These are phyloP conservation scores for Periophthalmus modestus DNA, from an alignment of 2,113 vertebrate species.

Conservation along the genomic window DNA sequence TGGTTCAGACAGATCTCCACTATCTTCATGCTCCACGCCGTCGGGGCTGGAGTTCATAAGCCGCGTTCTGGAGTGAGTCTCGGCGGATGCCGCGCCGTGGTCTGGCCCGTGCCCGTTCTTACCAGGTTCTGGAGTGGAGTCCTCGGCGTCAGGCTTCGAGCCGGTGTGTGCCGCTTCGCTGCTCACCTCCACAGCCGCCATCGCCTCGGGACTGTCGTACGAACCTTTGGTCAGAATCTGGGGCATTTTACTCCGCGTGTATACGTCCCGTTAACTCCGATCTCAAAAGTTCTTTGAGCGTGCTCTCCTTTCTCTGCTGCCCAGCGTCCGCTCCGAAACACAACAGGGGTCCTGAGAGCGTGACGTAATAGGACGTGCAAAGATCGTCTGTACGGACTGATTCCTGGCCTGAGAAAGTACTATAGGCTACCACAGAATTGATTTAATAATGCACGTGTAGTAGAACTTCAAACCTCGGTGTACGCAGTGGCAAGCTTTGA, in stretches of 20 bases:
- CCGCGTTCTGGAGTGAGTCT: slow-evolving; percentile 19
- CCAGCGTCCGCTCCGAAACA: slow-evolving; percentile 16
- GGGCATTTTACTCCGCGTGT: slow-evolving; percentile 57
- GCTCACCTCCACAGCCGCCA: slow-evolving; percentile 34
- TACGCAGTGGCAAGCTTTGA: too few species aligned
- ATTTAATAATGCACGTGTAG: too few species aligned
- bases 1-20: slow-evolving; percentile 37
- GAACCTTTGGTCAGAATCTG: slow-evolving; percentile 54
- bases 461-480: too few species aligned
- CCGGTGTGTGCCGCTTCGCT: slow-evolving; percentile 37
- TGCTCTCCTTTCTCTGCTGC: slow-evolving; percentile 31
- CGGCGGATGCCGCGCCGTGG: slow-evolving; percentile 30
- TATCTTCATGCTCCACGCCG: slow-evolving; percentile 5
- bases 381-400: neutral
- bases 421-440: too few species aligned
- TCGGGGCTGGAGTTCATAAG: neutral
- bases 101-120: slow-evolving; percentile 63
- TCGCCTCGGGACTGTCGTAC: slow-evolving; percentile 43
- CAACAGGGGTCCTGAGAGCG: slow-evolving; percentile 56
- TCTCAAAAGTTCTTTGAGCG: slow-evolving; percentile 30
- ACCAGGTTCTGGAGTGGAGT: slow-evolving; percentile 72
- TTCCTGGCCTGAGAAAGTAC: slow-evolving; percentile 6
- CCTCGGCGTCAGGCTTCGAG: slow-evolving; percentile 62
- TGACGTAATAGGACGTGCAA: slow-evolving; percentile 39
- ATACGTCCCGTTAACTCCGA: neutral